phyloP scores from a whole-genome alignment of 2,113 vertebrate species.

The Chaetorhynchus papuensis region DNA sequence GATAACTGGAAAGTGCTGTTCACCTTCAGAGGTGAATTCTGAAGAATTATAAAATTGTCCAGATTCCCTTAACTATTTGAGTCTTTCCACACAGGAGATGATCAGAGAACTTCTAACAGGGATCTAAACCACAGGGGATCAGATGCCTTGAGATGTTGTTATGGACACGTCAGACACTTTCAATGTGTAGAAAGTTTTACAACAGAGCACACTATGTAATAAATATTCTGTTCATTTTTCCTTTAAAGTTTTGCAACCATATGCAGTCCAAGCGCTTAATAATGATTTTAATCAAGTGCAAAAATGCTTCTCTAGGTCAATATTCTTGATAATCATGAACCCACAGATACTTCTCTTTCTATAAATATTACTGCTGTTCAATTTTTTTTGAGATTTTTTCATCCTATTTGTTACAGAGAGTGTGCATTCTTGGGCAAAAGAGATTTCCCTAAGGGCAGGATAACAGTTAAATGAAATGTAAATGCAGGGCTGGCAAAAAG shows the following conservation, averaged over 20 bases:
- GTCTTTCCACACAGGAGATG: neutral
- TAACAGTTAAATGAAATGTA: conserved; percentile 35
- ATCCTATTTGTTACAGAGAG: neutral
- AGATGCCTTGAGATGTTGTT: neutral
- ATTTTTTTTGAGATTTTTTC: neutral
- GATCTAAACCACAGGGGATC: neutral
- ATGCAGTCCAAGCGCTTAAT: neutral
- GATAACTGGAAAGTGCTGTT: neutral
- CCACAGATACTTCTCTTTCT: neutral
- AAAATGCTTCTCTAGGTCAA: neutral
- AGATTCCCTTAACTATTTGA: neutral
- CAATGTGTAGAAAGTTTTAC: neutral
- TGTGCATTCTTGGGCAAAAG: neutral
- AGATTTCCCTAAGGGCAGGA: conserved; percentile 42
- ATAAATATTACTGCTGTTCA: neutral
- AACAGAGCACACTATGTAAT: neutral
- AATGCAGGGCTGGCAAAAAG: neutral
- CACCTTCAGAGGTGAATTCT: neutral
- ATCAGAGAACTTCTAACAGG: neutral
- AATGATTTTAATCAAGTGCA: neutral
- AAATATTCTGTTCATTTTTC: neutral
- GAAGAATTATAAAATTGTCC: neutral
- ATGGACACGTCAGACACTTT: neutral
- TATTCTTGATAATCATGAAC: neutral
- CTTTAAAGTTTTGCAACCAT: neutral